phyloP scores from a whole-genome alignment of 2,888 invertebrate genomes.

The Leucoma salicis region DNA sequence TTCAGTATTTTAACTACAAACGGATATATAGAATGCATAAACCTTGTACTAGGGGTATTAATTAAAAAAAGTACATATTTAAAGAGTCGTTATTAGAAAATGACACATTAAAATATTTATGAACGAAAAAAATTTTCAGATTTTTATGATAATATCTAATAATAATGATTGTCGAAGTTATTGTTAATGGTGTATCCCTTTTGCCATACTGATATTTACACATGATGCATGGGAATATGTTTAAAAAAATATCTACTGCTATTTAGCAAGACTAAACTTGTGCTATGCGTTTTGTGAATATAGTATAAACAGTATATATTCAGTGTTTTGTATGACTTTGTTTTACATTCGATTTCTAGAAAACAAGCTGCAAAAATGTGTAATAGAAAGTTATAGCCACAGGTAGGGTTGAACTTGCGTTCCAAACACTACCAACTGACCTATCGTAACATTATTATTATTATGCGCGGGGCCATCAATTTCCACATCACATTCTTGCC shows the following conservation, averaged over 20 bases:
- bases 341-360: too few relatives aligned
- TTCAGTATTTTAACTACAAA: constrained; percentile 25
- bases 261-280: constrained; percentile 35
- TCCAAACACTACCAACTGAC: too few relatives aligned
- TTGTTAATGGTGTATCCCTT: constrained; percentile 12
- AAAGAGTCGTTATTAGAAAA: too few relatives aligned
- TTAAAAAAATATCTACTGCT: constrained; percentile 36
- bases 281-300: constrained; percentile 43
- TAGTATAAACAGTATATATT: constrained; percentile 16
- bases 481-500: too few relatives aligned
- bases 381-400: too few relatives aligned
- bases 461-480: too few relatives aligned
- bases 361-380: too few relatives aligned
- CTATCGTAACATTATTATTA: neutral
- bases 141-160: constrained; percentile 18
- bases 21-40: neutral
- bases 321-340: too few relatives aligned
- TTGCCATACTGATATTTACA: constrained; percentile 28
- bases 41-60: neutral
- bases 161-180: constrained; percentile 23
- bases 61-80: neutral
- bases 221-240: constrained; percentile 21
- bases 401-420: too few relatives aligned
- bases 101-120: constrained; percentile 1
- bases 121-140: constrained; percentile 5